Evolutionary conservation across 2,888 invertebrate genomes (phyloP), one percentile per base, ranked within the genome.

Genomic region (Dichetophora obliterata): DNA sequence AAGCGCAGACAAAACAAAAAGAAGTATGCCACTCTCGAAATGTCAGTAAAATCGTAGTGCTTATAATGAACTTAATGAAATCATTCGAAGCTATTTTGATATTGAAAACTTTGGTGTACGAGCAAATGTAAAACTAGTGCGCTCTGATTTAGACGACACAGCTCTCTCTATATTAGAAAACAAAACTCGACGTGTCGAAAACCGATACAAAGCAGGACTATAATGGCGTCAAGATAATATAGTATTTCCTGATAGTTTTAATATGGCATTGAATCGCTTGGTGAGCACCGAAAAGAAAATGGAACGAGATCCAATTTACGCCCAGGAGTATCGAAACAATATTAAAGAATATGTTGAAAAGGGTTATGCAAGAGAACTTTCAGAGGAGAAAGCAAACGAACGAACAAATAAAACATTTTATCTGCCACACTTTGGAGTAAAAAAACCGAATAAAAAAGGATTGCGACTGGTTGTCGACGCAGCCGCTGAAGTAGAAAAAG

Each of bases 231-330:
- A 70, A 63, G 24, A 65, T 48, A 43, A 63, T 31, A 19, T 1
- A 4, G 24, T 24, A 8, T 76, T 77, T 69, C 77, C 78, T n/a
- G 78, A 73, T 0, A 78, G 78, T 63, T 74, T 24, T 16, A 54
- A 50, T 6, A 75, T 77, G 16, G 76, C 43, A 2, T 14, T 65
- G 8, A 22, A 57, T 31, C 48, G 76, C 3, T 34, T 72, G 9
- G n/a, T 48, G 34, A 9, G 37, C 16, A 19, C 66, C 0, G 76
- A 69, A 59, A n/a, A 59, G 22, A 70, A 50, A 65, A 72, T 76
- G 65, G 16, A 14, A 11, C 34, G 57, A 19, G 76, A 78, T 65
- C 63, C 73, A 5, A 24, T 73, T 22, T 76, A 43, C 57, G 72
- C 68, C n/a, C 31, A 16, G 1, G 54, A 70, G 54, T 48, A 68